Evolutionary conservation across 2,113 vertebrate species (phyloP), one percentile per base, ranked within the genome.

Genomic region (Coryphaenoides rupestris): DNA sequence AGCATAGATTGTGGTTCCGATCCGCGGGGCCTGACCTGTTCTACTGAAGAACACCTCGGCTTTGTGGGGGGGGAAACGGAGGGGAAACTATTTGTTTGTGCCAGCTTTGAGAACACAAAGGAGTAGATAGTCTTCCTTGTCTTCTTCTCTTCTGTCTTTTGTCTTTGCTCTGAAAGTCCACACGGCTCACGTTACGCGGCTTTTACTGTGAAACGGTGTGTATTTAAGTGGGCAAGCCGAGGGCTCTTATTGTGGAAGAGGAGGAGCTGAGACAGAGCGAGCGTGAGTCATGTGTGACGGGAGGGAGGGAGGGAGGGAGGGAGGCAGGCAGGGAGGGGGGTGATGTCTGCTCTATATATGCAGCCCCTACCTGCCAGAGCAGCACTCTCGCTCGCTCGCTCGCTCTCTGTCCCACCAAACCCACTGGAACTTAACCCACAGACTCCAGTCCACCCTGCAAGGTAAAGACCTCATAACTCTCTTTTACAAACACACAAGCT

Each of bases 171-270:
- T n/a, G n/a, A n/a, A n/a, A n/a, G n/a, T n/a, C n/a, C n/a, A n/a
- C n/a, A n/a, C n/a, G n/a, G n/a, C n/a, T 26, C 24, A 26, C 6
- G 24, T 26, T 6, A 26, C 12, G 2, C 55, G 68, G 73, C 70
- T 72, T 62, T 63, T 59, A 19, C 17, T 0, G 21, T 13, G 65
- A 10, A 60, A 45, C n/a, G n/a, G n/a, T 26, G 24, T 26, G 24
- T 26, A 26, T 26, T 26, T 26, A 26, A 26, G 24, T 3, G 24
- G 24, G 24, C 24, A 3, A 26, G 24, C 24, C 6, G 24, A 26
- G 10, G 46, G 75, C 74, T 82, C 77, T 87, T 85, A 84, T 71
- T 85, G 65, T 88, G 87, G n/a, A 70, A 77, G 74, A 50, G 75
- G 78, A 62, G 76, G 83, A 65, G 80, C 68, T 70, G 60, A 80